phyloP scores from a whole-genome alignment of 2,888 invertebrate species.

The Blomia tropicalis region DNA sequence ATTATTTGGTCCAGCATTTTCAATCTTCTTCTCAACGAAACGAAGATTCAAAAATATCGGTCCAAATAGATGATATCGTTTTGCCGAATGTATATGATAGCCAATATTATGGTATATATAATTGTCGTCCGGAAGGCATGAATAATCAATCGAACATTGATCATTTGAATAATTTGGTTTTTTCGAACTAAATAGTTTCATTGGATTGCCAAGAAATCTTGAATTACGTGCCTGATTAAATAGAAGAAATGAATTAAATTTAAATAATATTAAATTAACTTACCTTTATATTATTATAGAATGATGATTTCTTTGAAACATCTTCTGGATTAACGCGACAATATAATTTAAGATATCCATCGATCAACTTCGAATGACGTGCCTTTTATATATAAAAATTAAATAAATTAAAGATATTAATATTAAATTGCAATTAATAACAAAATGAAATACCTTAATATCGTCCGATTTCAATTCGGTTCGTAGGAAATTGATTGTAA shows the following conservation, averaged over 20 bases:
- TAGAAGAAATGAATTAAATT: too few relatives aligned
- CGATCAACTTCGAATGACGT: conserved; percentile 12
- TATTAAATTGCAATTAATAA: neutral
- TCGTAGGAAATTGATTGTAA: conserved; percentile 48
- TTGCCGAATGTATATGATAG: conserved; percentile 49
- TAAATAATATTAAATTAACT: too few relatives aligned
- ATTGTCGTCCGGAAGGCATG: conserved; percentile 50
- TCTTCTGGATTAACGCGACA: neutral
- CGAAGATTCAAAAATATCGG: conserved; percentile 49
- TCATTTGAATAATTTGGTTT: too few relatives aligned
- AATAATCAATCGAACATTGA: conserved; percentile 36
- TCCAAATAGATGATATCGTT: conserved; percentile 40
- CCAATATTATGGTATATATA: conserved; percentile 57
- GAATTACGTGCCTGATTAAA: too few relatives aligned
- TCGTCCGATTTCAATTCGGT: conserved; percentile 28
- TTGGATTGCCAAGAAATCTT: too few relatives aligned
- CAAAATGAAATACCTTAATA: conserved; percentile 13
- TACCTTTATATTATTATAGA: too few relatives aligned
- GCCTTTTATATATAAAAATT: neutral
- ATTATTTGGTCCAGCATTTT: conserved; percentile 51
- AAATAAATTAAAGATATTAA: neutral
- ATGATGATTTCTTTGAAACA: too few relatives aligned
- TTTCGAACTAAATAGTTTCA: too few relatives aligned
- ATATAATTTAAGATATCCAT: neutral
- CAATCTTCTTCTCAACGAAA: conserved; percentile 54